phyloP scores from a whole-genome alignment of 2,113 vertebrate species.

The Myotis yumanensis region DNA sequence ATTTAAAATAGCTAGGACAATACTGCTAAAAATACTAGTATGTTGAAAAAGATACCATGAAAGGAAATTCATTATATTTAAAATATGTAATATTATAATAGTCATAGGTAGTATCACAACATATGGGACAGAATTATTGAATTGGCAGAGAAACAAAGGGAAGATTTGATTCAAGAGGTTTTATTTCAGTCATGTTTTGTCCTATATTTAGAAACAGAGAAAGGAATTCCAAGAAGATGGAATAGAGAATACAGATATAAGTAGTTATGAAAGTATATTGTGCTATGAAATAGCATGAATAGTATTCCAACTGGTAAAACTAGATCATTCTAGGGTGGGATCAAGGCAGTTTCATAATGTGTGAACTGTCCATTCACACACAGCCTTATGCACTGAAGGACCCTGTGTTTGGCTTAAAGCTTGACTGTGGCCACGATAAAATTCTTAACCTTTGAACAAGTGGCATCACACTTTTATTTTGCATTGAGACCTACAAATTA shows the following conservation, averaged over 20 bases:
- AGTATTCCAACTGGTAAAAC: background rate
- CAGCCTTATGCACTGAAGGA: background rate
- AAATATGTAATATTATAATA: background rate
- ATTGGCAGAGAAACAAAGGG: background rate
- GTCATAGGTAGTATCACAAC: background rate
- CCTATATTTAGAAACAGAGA: background rate
- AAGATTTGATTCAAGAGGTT: background rate
- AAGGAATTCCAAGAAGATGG: background rate
- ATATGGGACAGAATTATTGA: background rate
- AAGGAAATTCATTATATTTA: background rate
- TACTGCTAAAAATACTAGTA: background rate
- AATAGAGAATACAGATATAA: background rate
- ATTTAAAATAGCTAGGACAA: background rate
- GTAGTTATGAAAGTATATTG: background rate
- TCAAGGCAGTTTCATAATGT: background rate
- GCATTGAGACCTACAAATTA: background rate
- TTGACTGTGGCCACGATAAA: background rate
- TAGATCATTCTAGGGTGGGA: background rate
- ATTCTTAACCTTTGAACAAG: slow-evolving; percentile 20
- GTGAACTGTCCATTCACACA: background rate
- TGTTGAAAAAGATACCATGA: background rate
- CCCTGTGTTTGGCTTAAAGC: background rate
- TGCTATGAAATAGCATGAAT: background rate
- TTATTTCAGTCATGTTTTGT: background rate
- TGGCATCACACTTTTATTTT: background rate